phyloP scores from a whole-genome alignment of 2,797 vertebrate species.

The Sorex maritimensis region DNA sequence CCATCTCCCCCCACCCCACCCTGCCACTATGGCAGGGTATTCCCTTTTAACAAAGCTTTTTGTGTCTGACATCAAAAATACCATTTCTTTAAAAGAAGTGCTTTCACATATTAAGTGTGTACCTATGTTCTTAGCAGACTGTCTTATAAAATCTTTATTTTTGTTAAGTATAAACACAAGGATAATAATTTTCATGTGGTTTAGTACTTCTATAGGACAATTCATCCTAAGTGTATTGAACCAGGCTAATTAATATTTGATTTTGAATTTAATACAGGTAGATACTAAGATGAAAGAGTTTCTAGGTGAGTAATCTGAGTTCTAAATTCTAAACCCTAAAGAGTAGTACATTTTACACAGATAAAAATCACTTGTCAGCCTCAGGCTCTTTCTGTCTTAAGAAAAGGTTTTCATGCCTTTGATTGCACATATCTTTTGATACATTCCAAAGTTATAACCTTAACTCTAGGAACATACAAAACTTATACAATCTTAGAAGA shows the following conservation, averaged over 20 bases:
- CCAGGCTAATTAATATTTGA: background rate
- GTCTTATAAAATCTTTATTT: background rate
- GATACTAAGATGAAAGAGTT: conserved; percentile 18
- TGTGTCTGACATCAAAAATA: background rate
- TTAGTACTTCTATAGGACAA: background rate
- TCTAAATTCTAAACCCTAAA: background rate
- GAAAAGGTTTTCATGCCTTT: background rate
- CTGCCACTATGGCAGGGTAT: too few species aligned
- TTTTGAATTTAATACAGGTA: conserved; percentile 53
- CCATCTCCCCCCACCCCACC: too few species aligned
- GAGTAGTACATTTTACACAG: conserved; percentile 2
- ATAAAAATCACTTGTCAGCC: conserved; percentile 31
- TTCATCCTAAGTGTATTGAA: background rate
- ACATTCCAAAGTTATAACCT: background rate
- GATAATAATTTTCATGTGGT: background rate
- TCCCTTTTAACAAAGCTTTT: background rate
- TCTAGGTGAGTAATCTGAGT: background rate
- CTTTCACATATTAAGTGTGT: background rate
- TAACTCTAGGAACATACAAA: background rate
- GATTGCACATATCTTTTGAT: conserved; percentile 13
- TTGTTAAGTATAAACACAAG: background rate
- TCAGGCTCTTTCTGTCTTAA: conserved; percentile 43
- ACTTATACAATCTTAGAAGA: background rate
- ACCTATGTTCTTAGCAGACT: background rate
- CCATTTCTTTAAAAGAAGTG: background rate